phyloP scores from a whole-genome alignment of 2,888 invertebrate genomes.

The Apomyelois bistriatella region DNA sequence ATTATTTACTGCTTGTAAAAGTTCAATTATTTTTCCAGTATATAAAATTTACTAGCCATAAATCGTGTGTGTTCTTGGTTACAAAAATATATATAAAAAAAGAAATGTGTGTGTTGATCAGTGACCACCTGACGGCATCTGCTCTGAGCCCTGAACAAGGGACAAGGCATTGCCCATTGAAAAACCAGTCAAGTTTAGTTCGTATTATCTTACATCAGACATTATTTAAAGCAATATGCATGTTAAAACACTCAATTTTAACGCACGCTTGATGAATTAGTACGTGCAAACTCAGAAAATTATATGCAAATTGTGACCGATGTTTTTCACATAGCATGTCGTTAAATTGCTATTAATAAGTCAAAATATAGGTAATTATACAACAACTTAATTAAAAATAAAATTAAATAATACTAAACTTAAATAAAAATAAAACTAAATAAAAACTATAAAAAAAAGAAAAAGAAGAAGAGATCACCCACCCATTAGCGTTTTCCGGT shows the following conservation, averaged over 20 bases:
- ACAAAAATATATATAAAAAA: slow-evolving; percentile 35
- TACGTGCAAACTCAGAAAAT: slow-evolving; percentile 10
- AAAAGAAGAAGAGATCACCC: too few relatives aligned
- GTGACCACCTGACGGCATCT: slow-evolving; percentile 59
- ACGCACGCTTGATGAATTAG: slow-evolving; percentile 11
- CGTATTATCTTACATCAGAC: slow-evolving; percentile 59
- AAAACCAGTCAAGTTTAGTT: slow-evolving; percentile 49
- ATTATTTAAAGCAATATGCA: slow-evolving; percentile 43
- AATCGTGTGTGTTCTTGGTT: slow-evolving; percentile 12
- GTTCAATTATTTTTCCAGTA: slow-evolving; percentile 10
- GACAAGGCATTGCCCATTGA: slow-evolving; percentile 39
- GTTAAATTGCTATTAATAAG: too few relatives aligned
- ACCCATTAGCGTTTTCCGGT: too few relatives aligned
- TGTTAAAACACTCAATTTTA: slow-evolving; percentile 26
- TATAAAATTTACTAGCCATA: slow-evolving; percentile 16
- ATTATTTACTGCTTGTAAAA: background rate
- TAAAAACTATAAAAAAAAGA: too few relatives aligned
- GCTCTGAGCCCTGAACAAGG: too few relatives aligned
- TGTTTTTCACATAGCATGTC: background rate
- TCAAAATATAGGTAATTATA: too few relatives aligned
- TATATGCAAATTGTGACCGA: background rate
- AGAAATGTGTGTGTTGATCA: slow-evolving; percentile 38
- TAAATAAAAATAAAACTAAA: too few relatives aligned
- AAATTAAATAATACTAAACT: too few relatives aligned
- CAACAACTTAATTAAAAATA: too few relatives aligned